Base-by-base conservation (phyloP, 2,888 invertebrate species). In the Drosophila anceps region DNA sequence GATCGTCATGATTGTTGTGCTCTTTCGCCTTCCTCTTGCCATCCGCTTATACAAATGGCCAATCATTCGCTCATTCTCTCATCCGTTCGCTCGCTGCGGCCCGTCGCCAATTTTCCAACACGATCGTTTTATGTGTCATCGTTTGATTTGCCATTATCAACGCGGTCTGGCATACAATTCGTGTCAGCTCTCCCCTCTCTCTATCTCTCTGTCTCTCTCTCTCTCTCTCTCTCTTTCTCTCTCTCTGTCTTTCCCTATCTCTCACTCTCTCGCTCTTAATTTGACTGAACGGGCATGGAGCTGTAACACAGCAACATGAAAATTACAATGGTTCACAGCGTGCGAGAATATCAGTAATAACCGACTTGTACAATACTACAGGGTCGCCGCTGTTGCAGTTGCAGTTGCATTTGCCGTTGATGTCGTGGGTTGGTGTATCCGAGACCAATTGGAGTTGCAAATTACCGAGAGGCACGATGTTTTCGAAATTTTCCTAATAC, bases 131-230 rank as follows among this genome's bases (percentile, higher is more conserved):
- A 71, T 88, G 79, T 90, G 91, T 90, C 90, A 90, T 90, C 91
- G 90, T 91, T 90, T 91, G 91, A 90, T 91, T 90, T 91, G 89
- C 90, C 90, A 91, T 91, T 91, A 91, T 90, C 88, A 81, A 81
- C 91, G 90, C 73, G 76, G 69, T 37, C 65, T 70, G 68, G 66
- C 71, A 88, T 73, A 79, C 90, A 79, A 73, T 88, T 84, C 85
- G 88, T 82, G 88, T 67, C 72, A 61, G 44, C 63, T 60, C 20
- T 60, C 46, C 60, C 48, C 12, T 41, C 29, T 44, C 29, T 50
- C 18, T 29, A 4, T 20, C 33, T 51, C 33, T 33, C 4, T 20
- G 4, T 18, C 41, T 41, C 18, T n/a, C 41, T 10, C 41, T 18
- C 3, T 41, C 24, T 2, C 24, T 24, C 41, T 10, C 18, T 18